Evolutionary conservation across 2,888 invertebrate genomes (phyloP).

Genomic region (Hirtodrosophila histrioides): DNA sequence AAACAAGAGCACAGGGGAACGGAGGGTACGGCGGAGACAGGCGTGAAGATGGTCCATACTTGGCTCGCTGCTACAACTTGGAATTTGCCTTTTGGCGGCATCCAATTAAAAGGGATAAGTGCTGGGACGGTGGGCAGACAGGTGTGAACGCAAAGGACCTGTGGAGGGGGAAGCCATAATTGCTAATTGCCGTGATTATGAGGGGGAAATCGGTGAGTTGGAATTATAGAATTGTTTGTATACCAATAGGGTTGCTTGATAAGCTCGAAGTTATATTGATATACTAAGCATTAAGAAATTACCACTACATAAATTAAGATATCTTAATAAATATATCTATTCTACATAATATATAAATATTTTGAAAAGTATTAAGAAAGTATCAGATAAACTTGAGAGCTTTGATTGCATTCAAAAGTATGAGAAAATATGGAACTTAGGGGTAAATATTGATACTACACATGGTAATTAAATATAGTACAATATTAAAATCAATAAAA

Average conservation of each 20-base stretch:
- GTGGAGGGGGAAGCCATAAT: slow-evolving; percentile 51
- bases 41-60: slow-evolving; percentile 38
- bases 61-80: slow-evolving; percentile 48
- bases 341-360: too few relatives aligned
- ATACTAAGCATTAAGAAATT: too few relatives aligned
- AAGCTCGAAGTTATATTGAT: not conserved
- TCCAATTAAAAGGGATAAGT: slow-evolving; percentile 76
- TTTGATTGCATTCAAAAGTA: too few relatives aligned
- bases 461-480: too few relatives aligned
- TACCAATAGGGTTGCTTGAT: not conserved
- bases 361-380: too few relatives aligned
- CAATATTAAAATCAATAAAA: too few relatives aligned
- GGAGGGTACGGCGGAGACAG: not conserved
- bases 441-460: too few relatives aligned
- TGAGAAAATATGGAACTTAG: too few relatives aligned
- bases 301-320: too few relatives aligned
- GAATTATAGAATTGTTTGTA: slow-evolving; percentile 16
- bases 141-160: slow-evolving; percentile 61
- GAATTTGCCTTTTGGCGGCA: slow-evolving; percentile 72
- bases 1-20: not conserved
- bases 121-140: slow-evolving; percentile 47
- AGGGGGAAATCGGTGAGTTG: slow-evolving; percentile 28
- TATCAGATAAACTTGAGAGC: too few relatives aligned
- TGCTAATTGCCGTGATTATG: slow-evolving; percentile 74
- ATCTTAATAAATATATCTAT: too few relatives aligned